Conservation (phyloP, 1,140 invertebrate genomes). For the Drepana arcuata region DNA sequence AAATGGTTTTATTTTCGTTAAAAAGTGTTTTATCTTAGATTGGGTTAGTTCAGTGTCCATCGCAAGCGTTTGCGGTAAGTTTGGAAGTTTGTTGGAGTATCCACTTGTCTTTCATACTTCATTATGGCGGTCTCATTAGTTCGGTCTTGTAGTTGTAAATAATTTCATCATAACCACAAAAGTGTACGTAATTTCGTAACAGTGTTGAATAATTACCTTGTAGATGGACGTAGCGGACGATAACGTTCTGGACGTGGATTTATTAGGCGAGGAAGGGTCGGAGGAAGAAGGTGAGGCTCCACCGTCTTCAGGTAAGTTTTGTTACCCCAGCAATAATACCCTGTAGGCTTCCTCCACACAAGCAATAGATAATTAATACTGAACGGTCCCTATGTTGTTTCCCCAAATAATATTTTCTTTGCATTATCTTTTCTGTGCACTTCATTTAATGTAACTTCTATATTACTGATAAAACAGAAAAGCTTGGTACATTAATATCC, state of each 20-base stretch:
- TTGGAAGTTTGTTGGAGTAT: conserved; percentile 34
- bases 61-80: conserved; percentile 61
- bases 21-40: conserved; percentile 27
- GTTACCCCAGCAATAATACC: too few relatives aligned
- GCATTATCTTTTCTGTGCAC: too few relatives aligned
- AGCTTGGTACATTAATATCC: too few relatives aligned
- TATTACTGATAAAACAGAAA: too few relatives aligned
- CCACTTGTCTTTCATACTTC: conserved; percentile 51
- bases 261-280: conserved; percentile 64
- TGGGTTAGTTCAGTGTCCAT: conserved; percentile 45
- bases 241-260: conserved; percentile 60
- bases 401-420: too few relatives aligned
- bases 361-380: too few relatives aligned
- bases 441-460: too few relatives aligned
- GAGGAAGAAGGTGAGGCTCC: conserved; percentile 66
- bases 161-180: conserved; percentile 24
- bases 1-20: conserved; percentile 29
- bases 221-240: conserved; percentile 65
- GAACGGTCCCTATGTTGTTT: too few relatives aligned
- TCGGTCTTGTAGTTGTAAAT: conserved; percentile 27
- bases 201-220: not conserved
- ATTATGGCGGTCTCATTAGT: conserved; percentile 61
- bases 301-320: conserved; percentile 61
- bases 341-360: too few relatives aligned
- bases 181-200: conserved; percentile 5